Base-by-base conservation (phyloP, 1,140 invertebrate genomes). In the Papilio polyxenes region DNA sequence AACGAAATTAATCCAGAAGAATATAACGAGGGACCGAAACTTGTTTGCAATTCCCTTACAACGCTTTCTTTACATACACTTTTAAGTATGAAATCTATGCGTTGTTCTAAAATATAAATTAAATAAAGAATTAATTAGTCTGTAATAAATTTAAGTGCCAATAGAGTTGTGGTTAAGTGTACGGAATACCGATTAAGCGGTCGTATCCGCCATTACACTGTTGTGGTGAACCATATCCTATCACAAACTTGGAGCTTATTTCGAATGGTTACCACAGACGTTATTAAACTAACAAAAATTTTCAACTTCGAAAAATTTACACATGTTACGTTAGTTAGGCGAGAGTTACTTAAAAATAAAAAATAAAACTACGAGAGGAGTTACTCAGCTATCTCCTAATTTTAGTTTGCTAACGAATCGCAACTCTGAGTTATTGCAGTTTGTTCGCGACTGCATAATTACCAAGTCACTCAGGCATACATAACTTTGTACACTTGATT, bases 1-100 rank as follows among this genome's bases (percentile, higher is more conserved):
- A 77, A 77, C 75, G 75, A 77, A 77, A 77, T 77, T 77, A 77
- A 77, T 77, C 75, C 75, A 77, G 75, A 77, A 77, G 75, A 77
- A 53, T 77, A 77, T 77, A 77, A 77, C 48, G 75, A 77, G 75
- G 74, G 23, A 23, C 49, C 10, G 49, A 9, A 77, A 77, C 48
- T 15, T 77, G 75, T 77, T 77, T 77, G 75, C 20, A 53, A 77
- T 77, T 77, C 53, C 75, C 75, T 77, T 77, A 77, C 75, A 77
- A 76, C 75, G 75, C 20, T 51, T 23, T 31, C 75, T 53, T 77
- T 76, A 48, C 75, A 44, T 8, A 74, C 10, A 23, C 9, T 44
- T 51, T 13, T 31, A 77, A 1, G 23, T n/a, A 7, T 53, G 48
- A 48, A 75, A 49, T 77, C 13, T 56, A 77, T n/a, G 1, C 65